Evolutionary conservation across 1,140 invertebrate species (phyloP).

Genomic region (Elysia chlorotica): DNA sequence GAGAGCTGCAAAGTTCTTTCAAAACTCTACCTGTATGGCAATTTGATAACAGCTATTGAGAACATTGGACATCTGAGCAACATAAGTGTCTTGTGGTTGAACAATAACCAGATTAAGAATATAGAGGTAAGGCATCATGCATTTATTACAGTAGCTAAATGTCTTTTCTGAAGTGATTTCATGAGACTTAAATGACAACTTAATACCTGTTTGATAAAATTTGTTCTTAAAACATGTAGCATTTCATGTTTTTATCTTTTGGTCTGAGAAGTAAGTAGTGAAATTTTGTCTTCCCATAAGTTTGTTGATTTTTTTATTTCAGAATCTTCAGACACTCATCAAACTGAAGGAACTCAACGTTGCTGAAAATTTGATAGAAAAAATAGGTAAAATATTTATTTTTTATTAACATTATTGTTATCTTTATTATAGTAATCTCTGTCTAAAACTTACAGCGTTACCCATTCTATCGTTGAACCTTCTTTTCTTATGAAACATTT

Average conservation of each 20-base stretch:
- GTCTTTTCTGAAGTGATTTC: neutral
- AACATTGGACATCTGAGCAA: conserved; percentile 44
- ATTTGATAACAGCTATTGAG: conserved; percentile 53
- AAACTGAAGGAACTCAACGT: conserved; percentile 57
- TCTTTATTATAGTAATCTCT: no score
- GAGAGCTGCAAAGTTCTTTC: conserved; percentile 35
- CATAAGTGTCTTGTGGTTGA: conserved; percentile 54
- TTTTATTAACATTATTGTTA: no score
- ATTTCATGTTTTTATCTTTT: neutral
- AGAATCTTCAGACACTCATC: conserved; percentile 51
- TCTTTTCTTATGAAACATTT: no score
- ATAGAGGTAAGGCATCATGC: conserved; percentile 58
- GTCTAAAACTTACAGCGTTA: no score
- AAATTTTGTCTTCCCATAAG: neutral
- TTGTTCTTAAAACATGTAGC: neutral
- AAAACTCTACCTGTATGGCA: conserved; percentile 56
- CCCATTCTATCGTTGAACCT: no score
- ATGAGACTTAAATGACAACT: neutral
- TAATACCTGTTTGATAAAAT: neutral
- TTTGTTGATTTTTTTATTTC: conserved; percentile 16
- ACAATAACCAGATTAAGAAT: conserved; percentile 48
- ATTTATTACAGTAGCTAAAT: no score
- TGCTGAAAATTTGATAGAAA: conserved; percentile 58
- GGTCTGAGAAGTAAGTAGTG: neutral
- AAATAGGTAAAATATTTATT: no score